Percentiles rank a stretch among this genome's conserved stretches.
These are phyloP conservation scores for Nebria brevicollis DNA, from an alignment of 2,888 invertebrate species.

Conservation along the genomic window DNA sequence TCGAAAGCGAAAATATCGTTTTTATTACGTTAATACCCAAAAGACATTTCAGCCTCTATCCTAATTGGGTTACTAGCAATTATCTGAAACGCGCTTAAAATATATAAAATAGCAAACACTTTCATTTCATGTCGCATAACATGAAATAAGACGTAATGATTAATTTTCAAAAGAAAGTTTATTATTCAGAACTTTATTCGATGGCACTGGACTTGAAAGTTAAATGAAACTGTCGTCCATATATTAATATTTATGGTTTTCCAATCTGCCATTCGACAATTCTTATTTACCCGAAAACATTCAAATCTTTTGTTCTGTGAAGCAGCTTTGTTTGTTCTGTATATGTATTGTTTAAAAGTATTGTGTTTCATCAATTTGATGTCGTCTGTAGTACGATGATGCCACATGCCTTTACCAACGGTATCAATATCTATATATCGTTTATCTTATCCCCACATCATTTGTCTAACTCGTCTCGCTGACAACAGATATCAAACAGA, in stretches of 20 bases:
- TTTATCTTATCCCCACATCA: conserved; percentile 44
- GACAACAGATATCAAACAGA: conserved; percentile 41
- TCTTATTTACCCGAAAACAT: background rate
- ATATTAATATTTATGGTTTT: background rate
- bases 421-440: conserved; percentile 46
- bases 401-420: conserved; percentile 35
- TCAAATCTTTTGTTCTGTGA: background rate
- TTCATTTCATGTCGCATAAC: no score
- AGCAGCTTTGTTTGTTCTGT: background rate
- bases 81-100: no score
- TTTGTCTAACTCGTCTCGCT: conserved; percentile 35
- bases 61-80: no score
- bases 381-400: conserved; percentile 16
- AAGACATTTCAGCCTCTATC: no score
- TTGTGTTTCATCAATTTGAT: conserved; percentile 45
- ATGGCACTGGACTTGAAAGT: no score
- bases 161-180: no score
- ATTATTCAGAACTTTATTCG: no score
- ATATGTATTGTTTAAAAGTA: conserved; percentile 35
- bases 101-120: no score
- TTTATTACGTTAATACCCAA: no score
- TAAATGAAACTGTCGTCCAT: background rate
- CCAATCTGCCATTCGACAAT: background rate
- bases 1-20: no score
- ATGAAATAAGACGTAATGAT: no score